A percentile compares a stretch with the other conserved stretches of the same genome.
phyloP scores from a whole-genome alignment of 2,113 vertebrate species.

The Myodes glareolus region DNA sequence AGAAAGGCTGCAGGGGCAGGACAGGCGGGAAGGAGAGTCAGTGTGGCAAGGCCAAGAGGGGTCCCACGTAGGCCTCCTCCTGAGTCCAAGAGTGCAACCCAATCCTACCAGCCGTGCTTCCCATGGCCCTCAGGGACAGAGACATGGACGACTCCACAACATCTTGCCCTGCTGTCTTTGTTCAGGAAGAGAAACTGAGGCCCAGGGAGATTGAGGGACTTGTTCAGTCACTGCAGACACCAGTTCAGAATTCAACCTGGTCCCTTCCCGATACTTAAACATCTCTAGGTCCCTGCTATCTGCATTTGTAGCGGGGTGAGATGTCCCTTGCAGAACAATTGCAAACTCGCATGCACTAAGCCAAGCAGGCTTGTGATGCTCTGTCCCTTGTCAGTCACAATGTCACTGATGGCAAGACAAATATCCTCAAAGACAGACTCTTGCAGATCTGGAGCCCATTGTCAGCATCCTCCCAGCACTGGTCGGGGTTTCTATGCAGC shows the following conservation, averaged over 20 bases:
- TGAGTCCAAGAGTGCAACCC: background rate
- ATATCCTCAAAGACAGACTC: background rate
- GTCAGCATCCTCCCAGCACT: fast-evolving
- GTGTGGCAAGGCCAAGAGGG: fast-evolving
- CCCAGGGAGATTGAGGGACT: background rate
- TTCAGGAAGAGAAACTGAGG: conserved; percentile 31
- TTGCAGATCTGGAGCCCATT: background rate
- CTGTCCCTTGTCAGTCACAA: background rate
- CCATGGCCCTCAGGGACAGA: no score
- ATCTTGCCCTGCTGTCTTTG: background rate
- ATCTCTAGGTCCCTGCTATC: background rate
- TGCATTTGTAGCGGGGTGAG: background rate
- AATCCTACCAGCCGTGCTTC: background rate
- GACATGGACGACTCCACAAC: background rate
- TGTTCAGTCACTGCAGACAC: background rate
- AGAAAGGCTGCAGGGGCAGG: conserved; percentile 82
- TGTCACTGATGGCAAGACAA: background rate
- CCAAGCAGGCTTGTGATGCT: background rate
- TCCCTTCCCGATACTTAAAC: background rate
- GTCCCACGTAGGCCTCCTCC: background rate
- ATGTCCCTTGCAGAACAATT: background rate
- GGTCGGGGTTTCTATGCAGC: background rate
- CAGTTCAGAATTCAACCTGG: background rate
- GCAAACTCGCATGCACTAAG: background rate
- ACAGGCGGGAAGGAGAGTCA: background rate